Base-by-base conservation (phyloP, 2,888 invertebrate species). In the Sicus ferrugineus region DNA sequence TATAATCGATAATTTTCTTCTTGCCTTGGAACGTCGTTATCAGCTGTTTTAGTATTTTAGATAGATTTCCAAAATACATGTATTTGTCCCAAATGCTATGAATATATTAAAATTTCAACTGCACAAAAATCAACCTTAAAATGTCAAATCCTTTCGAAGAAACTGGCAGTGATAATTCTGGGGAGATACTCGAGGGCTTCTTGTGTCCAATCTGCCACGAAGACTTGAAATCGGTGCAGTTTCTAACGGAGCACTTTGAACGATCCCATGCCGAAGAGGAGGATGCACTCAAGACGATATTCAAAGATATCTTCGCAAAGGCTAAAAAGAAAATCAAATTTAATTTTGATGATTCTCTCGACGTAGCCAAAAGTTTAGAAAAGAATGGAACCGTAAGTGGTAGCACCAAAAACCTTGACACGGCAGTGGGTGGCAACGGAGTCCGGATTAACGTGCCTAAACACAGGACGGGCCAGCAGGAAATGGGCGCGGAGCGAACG, bases 121-220 rank as follows among this genome's bases (percentile, higher is more conserved):
- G n/a, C n/a, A n/a, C n/a, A n/a, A n/a, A 58, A n/a, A 28, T 30
- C 31, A 58, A n/a, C 1, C 23, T n/a, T 46, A 70, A 26, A 26
- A 79, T 79, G 79, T 77, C 77, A 7, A 83, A 84, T 79, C 81
- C 83, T 6, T 84, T 83, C 65, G 83, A 78, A n/a, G 81, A 79
- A 2, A 76, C 78, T 21, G 75, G 77, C 6, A 78, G 77, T 42
- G 75, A 76, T 7, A 87, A 87, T 64, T 88, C 88, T 50, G 85
- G 83, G 4, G 88, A 89, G 78, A 92, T 95, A 76, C 87, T 94
- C 71, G 97, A 98, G 85, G 98, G 98, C 5, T 97, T 98, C 82
- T 87, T 98, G 11, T 98, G 98, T 84, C 97, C 98, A 0, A 94
- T 97, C 78, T 98, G 98, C 81, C 93, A 95, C 86, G 91, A 92